Base-by-base conservation (phyloP, 2,888 invertebrate genomes). In the Apamea crenata region DNA sequence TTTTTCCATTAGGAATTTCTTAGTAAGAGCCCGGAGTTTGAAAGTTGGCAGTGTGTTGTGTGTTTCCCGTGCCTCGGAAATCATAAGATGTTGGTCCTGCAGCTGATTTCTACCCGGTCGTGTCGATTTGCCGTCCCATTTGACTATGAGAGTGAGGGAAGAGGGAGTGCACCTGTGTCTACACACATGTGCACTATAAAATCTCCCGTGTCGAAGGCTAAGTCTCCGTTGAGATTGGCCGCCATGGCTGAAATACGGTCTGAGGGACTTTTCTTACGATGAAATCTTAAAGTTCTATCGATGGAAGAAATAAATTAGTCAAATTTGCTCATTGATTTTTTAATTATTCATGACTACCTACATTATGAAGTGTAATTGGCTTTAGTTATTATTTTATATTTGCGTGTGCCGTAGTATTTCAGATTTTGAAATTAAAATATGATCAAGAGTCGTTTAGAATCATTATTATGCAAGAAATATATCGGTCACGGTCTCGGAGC, bases 401-500 rank as follows among this genome's bases (percentile, higher is more conserved):
- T 47, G n/a, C 32, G 25, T 69, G 16, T 21, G 61, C 36, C 59
- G n/a, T 47, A 56, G 32, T 36, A 63, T 56, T 65, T 70, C 47
- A 68, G 12, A 63, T 75, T 65, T 87, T 36, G 53, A 74, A 78
- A 78, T 78, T 12, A 53, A 61, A 72, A 63, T 82, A 76, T 36
- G 67, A 77, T 83, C 21, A 50, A 71, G 59, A 74, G 67, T 78
- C 73, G 32, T 59, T 81, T 77, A 36, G 5, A 78, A 29, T 84
- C 14, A 47, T 47, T 47, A 80, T 87, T 84, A 87, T 69, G 77
- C 87, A 87, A 85, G 36, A 61, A 36, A 53, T 74, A 87, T 75
- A 74, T 61, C 82, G 87, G 85, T 87, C 85, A 85, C n/a, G 85
- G 87, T 74, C 85, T 73, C 10, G n/a, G 25, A 69, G n/a, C 18